Evolutionary conservation across 2,888 invertebrate genomes (phyloP), one percentile per base, ranked within the genome.

Genomic region (Hylaea fasciaria): DNA sequence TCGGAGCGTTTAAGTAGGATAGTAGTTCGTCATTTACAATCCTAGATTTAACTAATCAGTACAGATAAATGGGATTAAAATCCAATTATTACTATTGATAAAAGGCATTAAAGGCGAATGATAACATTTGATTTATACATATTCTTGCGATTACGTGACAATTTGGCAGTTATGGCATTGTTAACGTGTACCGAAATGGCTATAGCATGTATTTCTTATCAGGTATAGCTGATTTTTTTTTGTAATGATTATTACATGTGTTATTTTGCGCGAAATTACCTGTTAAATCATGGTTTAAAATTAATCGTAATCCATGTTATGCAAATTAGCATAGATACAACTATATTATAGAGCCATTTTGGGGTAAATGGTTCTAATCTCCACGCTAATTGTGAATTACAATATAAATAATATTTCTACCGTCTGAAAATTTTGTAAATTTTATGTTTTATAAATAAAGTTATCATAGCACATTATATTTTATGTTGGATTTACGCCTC

Each of bases 121-220:
- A 91, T 92, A 90, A 88, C 82, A 88, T 89, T 90, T 91, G 92
- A 91, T 91, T 92, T 91, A 91, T 87, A 84, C 76, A 76, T 80
- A 75, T 71, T 70, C 75, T 72, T 62, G 52, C 16, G 64, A 65
- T 64, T 61, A 58, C 32, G 35, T 56, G 44, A 57, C 53, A 54
- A n/a, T 40, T 52, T 50, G 37, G 50, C 16, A 56, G 49, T 47
- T 37, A 13, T 35, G 40, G 29, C 37, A 54, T 50, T 45, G 41
- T 10, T 14, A 41, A 10, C 17, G 46, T 45, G 12, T n/a, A 39
- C 49, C 45, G 43, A 62, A 62, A 62, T 66, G 57, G 53, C 57
- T 66, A 57, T 40, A 14, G 12, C 45, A 44, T 51, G 57, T 61
- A 56, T 52, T 52, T 61, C 43, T 32, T 44, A 17, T 48, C 1